phyloP scores from a whole-genome alignment of 2,888 invertebrate species.

The Chalcis sispes region DNA sequence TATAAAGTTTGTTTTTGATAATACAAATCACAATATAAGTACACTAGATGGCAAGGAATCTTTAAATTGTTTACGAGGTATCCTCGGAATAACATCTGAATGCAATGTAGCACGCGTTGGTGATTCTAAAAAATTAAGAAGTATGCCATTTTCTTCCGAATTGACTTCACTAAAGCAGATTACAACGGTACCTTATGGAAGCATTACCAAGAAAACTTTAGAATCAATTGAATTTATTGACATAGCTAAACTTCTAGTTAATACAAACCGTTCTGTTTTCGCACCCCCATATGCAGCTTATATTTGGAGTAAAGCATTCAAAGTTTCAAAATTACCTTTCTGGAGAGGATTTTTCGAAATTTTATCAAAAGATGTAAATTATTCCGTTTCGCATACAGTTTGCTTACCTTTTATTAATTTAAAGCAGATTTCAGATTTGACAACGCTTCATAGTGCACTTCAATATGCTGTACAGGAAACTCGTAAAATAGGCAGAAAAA shows the following conservation, averaged over 20 bases:
- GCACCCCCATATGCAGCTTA: not conserved
- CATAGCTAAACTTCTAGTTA: not conserved
- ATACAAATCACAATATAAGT: conserved; percentile 56
- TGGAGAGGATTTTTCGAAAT: conserved; percentile 24
- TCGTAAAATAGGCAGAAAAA: conserved; percentile 54
- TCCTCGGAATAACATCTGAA: conserved; percentile 5
- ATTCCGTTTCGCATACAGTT: not conserved
- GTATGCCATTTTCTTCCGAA: conserved; percentile 17
- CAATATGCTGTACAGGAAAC: conserved; percentile 38
- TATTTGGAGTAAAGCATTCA: not conserved
- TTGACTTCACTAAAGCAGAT: not conserved
- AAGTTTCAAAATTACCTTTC: not conserved
- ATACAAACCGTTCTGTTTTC: not conserved
- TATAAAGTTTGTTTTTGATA: conserved; percentile 56
- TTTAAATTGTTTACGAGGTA: conserved; percentile 33
- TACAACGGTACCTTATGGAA: not conserved
- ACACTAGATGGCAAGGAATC: conserved; percentile 46
- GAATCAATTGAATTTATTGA: not conserved
- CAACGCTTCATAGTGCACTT: conserved; percentile 30
- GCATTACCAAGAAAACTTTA: not conserved
- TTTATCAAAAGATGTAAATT: not conserved
- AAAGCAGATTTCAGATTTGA: conserved; percentile 9
- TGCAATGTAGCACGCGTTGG: not conserved
- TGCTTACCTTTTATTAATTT: conserved; percentile 36
- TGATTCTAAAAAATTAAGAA: not conserved